Conservation (phyloP, 2,797 vertebrate species). For the Stomatorhinus walkeri region DNA sequence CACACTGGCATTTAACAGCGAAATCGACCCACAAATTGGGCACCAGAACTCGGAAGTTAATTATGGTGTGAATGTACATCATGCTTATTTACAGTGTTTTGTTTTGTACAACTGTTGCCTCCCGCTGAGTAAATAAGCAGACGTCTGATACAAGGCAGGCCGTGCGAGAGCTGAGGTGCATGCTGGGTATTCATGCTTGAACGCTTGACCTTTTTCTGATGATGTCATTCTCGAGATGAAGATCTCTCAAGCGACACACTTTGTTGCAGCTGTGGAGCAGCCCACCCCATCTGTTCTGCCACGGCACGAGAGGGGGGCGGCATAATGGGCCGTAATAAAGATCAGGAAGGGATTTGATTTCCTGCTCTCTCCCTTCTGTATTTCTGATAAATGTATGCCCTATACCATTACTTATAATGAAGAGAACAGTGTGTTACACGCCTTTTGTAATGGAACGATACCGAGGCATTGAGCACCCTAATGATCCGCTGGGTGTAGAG, state of each 20-base stretch:
- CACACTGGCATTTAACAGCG: not conserved
- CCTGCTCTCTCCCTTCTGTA: not conserved
- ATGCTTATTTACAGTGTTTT: not conserved
- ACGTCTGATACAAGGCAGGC: not conserved
- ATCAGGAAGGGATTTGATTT: conserved; percentile 13
- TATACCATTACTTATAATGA: conserved; percentile 9
- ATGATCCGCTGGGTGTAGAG: conserved; percentile 36
- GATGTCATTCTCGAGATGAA: not conserved
- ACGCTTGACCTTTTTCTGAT: not conserved
- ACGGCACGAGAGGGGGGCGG: not conserved
- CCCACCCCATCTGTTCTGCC: not conserved
- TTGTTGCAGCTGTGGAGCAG: not conserved
- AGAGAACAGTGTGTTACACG: not conserved
- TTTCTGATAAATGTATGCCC: not conserved
- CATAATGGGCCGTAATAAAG: conserved; percentile 2
- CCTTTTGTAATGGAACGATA: not conserved
- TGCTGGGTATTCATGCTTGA: not conserved
- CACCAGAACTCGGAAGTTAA: not conserved
- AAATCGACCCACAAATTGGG: not conserved
- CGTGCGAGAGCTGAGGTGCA: not conserved
- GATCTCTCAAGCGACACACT: not conserved
- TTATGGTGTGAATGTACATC: not conserved
- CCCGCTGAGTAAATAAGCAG: not conserved
- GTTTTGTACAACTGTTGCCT: not conserved
- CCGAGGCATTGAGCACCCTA: not conserved